A percentile compares a stretch with the other conserved stretches of the same genome.
Conservation (phyloP, 2,888 invertebrate species). For the Elegia similella region DNA sequence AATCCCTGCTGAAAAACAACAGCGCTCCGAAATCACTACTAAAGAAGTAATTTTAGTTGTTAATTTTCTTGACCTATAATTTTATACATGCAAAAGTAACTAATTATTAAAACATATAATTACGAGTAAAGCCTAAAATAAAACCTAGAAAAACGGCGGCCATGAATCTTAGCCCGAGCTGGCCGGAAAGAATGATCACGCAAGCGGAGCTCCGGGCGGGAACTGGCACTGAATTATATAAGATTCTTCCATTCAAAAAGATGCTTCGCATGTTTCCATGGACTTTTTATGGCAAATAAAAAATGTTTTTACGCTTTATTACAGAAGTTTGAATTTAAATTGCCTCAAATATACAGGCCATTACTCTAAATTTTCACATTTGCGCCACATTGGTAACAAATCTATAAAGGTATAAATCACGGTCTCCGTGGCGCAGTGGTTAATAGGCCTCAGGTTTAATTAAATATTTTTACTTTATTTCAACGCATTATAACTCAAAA, state of each 20-base stretch:
- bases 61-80: background rate
- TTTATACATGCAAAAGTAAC: background rate
- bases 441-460: no score
- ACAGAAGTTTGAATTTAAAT: conserved; percentile 3
- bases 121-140: conserved; percentile 1
- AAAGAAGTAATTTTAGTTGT: background rate
- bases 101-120: background rate
- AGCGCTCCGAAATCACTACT: background rate
- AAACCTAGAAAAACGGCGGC: conserved; percentile 2
- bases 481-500: background rate
- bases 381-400: background rate
- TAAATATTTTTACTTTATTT: no score
- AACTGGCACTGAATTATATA: conserved; percentile 10
- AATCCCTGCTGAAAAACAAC: no score
- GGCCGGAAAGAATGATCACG: conserved; percentile 10
- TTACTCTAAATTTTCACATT: background rate
- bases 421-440: no score
- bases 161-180: conserved; percentile 7
- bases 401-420: background rate
- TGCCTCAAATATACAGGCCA: background rate
- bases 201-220: conserved; percentile 6
- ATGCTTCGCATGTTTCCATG: conserved; percentile 1
- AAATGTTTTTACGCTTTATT: conserved; percentile 9
- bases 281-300: conserved; percentile 13
- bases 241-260: conserved; percentile 5